Conservation (phyloP, 2,888 invertebrate species). For the Baronia brevicornis region DNA sequence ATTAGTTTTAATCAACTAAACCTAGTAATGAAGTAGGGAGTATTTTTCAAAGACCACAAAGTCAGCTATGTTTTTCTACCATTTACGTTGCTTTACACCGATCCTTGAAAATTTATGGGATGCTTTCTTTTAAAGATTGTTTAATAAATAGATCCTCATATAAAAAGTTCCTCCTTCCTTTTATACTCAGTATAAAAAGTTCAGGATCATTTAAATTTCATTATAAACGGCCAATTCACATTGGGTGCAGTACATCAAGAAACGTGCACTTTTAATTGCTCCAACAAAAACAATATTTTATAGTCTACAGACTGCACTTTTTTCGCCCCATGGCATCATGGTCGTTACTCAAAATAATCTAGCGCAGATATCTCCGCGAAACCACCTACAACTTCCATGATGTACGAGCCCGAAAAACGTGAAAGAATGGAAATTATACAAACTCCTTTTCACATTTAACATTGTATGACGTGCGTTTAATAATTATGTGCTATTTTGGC, state of each 20-base stretch:
- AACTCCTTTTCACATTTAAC: not conserved
- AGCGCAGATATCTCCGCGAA: slow-evolving; percentile 56
- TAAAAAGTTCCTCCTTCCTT: slow-evolving; percentile 5
- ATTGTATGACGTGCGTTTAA: no score
- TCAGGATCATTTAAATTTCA: slow-evolving; percentile 16
- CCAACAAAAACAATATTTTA: slow-evolving; percentile 62
- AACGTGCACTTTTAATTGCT: slow-evolving; percentile 60
- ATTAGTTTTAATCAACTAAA: no score
- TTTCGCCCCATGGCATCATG: slow-evolving; percentile 39
- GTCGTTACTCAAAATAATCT: slow-evolving; percentile 73
- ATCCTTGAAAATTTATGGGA: no score
- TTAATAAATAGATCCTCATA: not conserved
- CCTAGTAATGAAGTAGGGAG: no score
- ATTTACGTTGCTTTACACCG: no score
- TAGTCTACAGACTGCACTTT: slow-evolving; percentile 51
- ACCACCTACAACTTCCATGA: slow-evolving; percentile 42
- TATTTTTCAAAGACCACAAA: no score
- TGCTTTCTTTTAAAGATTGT: no score
- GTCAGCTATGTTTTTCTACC: no score
- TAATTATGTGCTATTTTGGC: no score
- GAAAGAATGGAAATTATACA: not conserved
- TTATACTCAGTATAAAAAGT: slow-evolving; percentile 12
- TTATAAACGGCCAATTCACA: slow-evolving; percentile 17
- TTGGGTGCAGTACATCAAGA: slow-evolving; percentile 20
- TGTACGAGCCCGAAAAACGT: slow-evolving; percentile 54